Evolutionary conservation across 2,888 invertebrate genomes (phyloP).

Genomic region (Lapara coniferarum): DNA sequence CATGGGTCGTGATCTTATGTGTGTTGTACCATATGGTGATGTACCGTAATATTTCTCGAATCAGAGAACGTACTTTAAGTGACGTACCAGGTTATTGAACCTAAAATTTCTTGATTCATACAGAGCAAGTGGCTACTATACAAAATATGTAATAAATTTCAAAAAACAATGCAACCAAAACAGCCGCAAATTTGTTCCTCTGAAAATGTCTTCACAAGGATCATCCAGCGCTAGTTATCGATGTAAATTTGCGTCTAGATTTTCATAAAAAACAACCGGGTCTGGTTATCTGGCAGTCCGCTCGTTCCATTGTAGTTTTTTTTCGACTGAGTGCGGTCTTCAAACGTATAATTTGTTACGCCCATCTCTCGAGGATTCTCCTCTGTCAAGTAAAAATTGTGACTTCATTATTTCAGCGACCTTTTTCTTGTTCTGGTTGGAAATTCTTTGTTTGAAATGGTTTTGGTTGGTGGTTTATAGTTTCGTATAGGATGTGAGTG

Average conservation of each 20-base stretch:
- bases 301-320: conserved; percentile 43
- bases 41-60: too few species aligned
- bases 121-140: too few species aligned
- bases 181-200: not conserved
- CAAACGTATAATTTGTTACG: conserved; percentile 44
- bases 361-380: conserved; percentile 35
- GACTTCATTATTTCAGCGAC: conserved; percentile 34
- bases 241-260: conserved; percentile 37
- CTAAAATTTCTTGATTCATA: too few species aligned
- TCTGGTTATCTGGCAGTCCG: conserved; percentile 43
- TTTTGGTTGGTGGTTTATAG: not conserved
- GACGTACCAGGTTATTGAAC: too few species aligned
- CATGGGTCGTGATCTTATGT: too few species aligned
- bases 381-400: conserved; percentile 35
- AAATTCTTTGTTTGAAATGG: not conserved
- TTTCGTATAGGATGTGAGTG: too few species aligned
- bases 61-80: too few species aligned
- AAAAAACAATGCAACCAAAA: too few species aligned
- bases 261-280: conserved; percentile 40
- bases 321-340: conserved; percentile 46
- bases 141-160: too few species aligned
- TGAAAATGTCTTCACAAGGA: conserved; percentile 23
- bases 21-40: too few species aligned
- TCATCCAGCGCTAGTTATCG: conserved; percentile 43
- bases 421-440: conserved; percentile 16